Evolutionary conservation across 1,140 invertebrate species (phyloP).

Genomic region (Spodoptera litura): DNA sequence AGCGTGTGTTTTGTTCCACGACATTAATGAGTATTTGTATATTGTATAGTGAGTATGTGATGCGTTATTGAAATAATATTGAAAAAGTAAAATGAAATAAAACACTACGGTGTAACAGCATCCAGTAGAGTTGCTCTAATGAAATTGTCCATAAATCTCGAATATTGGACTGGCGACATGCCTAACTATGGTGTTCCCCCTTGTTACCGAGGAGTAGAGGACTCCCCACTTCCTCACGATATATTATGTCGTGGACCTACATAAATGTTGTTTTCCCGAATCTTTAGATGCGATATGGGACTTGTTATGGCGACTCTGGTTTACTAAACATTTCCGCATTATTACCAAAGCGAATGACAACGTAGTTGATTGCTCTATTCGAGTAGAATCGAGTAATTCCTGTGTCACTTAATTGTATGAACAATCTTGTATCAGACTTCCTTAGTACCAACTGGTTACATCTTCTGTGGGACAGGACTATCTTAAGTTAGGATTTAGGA

Average conservation of each 20-base stretch:
- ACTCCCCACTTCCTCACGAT: slow-evolving; percentile 32
- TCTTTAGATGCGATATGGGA: slow-evolving; percentile 26
- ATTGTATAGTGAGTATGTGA: too few relatives aligned
- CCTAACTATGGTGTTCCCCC: slow-evolving; percentile 72
- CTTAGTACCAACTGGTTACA: too few relatives aligned
- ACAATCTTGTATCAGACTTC: too few relatives aligned
- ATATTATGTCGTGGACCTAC: slow-evolving; percentile 16
- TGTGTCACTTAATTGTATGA: too few relatives aligned
- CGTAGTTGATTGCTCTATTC: not conserved
- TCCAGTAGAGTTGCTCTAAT: slow-evolving; percentile 66
- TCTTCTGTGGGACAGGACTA: too few relatives aligned
- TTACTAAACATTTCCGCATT: slow-evolving; percentile 16
- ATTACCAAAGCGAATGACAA: slow-evolving; percentile 4
- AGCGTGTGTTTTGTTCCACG: too few relatives aligned
- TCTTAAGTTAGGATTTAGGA: too few relatives aligned
- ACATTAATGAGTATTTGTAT: too few relatives aligned
- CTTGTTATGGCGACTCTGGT: not conserved
- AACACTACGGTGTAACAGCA: slow-evolving; percentile 55
- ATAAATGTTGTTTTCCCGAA: slow-evolving; percentile 47
- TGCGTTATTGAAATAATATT: not conserved
- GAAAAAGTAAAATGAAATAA: not conserved
- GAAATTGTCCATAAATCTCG: slow-evolving; percentile 77
- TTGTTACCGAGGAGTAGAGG: slow-evolving; percentile 27
- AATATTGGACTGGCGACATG: slow-evolving; percentile 77
- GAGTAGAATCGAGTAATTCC: too few relatives aligned